Evolutionary conservation across 2,113 vertebrate species (phyloP).

Genomic region (Colaptes auratus): DNA sequence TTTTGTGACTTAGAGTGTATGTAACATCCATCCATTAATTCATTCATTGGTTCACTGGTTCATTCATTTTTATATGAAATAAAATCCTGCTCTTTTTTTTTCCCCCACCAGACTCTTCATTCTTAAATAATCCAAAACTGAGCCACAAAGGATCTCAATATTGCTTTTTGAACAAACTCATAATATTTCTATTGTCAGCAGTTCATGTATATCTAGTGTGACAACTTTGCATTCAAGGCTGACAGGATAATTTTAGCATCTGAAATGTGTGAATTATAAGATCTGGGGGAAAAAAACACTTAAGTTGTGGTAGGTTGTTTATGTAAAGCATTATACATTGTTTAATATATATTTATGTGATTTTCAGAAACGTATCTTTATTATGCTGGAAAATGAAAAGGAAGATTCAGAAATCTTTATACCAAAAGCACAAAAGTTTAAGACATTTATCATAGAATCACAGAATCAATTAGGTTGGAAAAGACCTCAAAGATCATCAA

Average conservation of each 20-base stretch:
- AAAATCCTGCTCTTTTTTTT: constrained; percentile 42
- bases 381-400: constrained; percentile 4
- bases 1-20: not conserved
- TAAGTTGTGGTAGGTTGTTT: constrained; percentile 35
- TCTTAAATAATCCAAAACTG: constrained; percentile 12
- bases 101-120: constrained; percentile 32
- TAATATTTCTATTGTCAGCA: not conserved
- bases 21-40: not conserved
- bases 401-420: not conserved
- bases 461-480: no score
- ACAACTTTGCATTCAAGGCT: constrained; percentile 68
- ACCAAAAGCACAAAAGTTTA: not conserved
- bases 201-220: constrained; percentile 55
- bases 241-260: constrained; percentile 66
- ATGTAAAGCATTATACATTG: constrained; percentile 45
- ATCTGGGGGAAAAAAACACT: constrained; percentile 2
- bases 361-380: constrained; percentile 8
- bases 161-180: constrained; percentile 54
- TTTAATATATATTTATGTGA: constrained; percentile 45
- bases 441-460: not conserved
- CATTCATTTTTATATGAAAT: constrained; percentile 55
- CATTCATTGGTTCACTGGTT: not conserved
- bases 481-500: no score
- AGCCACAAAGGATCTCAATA: constrained; percentile 50
- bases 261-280: constrained; percentile 48